Conservation (phyloP, 2,888 invertebrate species). For the Arctia plantaginis region DNA sequence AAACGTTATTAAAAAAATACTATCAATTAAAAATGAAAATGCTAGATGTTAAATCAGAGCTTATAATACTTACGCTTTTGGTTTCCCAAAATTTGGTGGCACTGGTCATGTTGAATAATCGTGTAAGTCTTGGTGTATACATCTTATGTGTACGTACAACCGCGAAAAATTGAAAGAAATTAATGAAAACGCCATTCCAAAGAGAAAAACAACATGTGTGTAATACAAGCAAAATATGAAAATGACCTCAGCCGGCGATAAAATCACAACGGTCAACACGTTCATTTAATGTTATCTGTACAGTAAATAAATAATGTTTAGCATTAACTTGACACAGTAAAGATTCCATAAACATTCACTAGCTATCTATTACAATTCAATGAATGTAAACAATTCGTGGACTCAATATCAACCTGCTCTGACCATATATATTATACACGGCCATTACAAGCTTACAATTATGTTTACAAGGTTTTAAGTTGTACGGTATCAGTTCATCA, state of each 20-base stretch:
- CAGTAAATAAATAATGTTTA: conserved; percentile 30
- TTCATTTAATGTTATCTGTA: conserved; percentile 36
- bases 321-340: conserved; percentile 48
- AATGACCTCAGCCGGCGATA: conserved; percentile 12
- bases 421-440: conserved; percentile 50
- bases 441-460: conserved; percentile 43
- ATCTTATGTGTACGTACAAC: neutral
- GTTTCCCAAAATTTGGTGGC: neutral
- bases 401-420: conserved; percentile 39
- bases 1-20: neutral
- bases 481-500: conserved; percentile 39
- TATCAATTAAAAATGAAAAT: neutral
- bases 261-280: conserved; percentile 30
- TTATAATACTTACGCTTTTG: neutral
- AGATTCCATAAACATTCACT: conserved; percentile 23
- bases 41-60: neutral
- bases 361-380: conserved; percentile 35
- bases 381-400: conserved; percentile 32
- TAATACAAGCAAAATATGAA: neutral
- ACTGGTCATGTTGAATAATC: no score
- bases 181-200: neutral
- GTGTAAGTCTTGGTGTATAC: neutral
- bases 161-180: neutral
- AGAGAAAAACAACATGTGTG: neutral
- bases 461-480: conserved; percentile 38